Evolutionary conservation across 2,797 vertebrate genomes (phyloP).

Genomic region (Siniperca obscura): DNA sequence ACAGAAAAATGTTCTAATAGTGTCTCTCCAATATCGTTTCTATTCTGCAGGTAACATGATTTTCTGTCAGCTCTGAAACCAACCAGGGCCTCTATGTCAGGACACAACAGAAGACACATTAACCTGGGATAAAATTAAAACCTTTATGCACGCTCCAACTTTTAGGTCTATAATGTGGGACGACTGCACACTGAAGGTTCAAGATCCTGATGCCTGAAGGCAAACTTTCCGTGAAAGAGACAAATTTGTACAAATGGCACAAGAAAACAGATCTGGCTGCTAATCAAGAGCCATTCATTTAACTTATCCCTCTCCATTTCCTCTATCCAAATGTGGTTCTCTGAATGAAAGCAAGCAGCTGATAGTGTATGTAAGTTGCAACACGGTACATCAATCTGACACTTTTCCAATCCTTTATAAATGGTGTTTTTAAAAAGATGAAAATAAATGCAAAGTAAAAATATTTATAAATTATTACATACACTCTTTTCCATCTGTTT

Average conservation of each 20-base stretch:
- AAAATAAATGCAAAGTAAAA: neutral
- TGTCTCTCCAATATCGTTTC: slow-evolving; percentile 47
- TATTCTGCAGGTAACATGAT: slow-evolving; percentile 63
- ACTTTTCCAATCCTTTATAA: neutral
- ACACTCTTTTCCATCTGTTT: neutral
- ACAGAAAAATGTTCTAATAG: slow-evolving; percentile 33
- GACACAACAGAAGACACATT: slow-evolving; percentile 53
- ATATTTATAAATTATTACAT: neutral
- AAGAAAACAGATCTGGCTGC: slow-evolving; percentile 30
- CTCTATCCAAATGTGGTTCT: slow-evolving; percentile 30
- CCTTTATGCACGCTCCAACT: slow-evolving; percentile 53
- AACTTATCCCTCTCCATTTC: slow-evolving; percentile 32
- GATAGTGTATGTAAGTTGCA: neutral
- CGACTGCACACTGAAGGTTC: slow-evolving; percentile 59
- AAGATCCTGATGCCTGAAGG: slow-evolving; percentile 52
- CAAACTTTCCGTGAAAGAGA: slow-evolving; percentile 53
- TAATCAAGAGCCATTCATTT: slow-evolving; percentile 52
- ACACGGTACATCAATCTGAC: neutral
- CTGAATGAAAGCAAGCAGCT: slow-evolving; percentile 21
- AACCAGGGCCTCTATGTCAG: slow-evolving; percentile 39
- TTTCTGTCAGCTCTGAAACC: slow-evolving; percentile 54
- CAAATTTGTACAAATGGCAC: slow-evolving; percentile 47
- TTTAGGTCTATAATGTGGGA: slow-evolving; percentile 51
- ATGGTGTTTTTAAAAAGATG: neutral
- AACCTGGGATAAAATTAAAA: slow-evolving; percentile 60